Base-by-base conservation (phyloP, 2,113 vertebrate species). In the Poeciliopsis prolifica region DNA sequence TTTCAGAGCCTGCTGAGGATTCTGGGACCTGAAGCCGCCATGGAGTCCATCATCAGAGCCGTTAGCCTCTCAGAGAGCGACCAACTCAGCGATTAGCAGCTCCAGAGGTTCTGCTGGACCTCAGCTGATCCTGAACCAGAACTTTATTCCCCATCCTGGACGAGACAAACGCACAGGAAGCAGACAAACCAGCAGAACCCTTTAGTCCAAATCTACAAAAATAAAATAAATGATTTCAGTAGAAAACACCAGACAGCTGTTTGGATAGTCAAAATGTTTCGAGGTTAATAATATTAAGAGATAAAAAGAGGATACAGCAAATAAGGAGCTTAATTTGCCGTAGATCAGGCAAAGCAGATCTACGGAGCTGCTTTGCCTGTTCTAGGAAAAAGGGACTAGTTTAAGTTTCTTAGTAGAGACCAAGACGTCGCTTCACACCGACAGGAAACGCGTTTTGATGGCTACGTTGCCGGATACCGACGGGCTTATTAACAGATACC, bases 191-290 rank as follows among this genome's bases (percentile, higher is more conserved):
- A 84, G 82, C 66, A 13, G 60, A 91, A 92, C 91, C 94, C 89
- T 86, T 85, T 77, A 88, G 83, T 93, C 91, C 90, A 92, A 88
- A 91, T 86, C 92, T 94, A 94, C 89, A 95, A 96, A 96, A 96
- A 97, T 97, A 97, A 97, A 97, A 97, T 97, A 97, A 97, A 97
- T 96, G 96, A 92, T 96, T 96, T 95, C 96, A 95, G 95, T 96
- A 96, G 91, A 96, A 97, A 97, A 95, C 86, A 90, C 87, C 81
- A 88, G 72, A 95, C 94, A 94, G 89, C 84, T 86, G 88, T 76
- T 86, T 90, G 71, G 78, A 83, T 90, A 90, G 26, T 75, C 80
- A 82, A 83, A 86, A 85, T 86, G 72, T 82, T 84, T 87, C 66
- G 58, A 74, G 70, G 65, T 31, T 31, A 4, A 31, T 31, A 31